These are phyloP conservation scores for Papilio polytes DNA, from an alignment of 1,140 invertebrate genomes.

Conservation along the genomic window DNA sequence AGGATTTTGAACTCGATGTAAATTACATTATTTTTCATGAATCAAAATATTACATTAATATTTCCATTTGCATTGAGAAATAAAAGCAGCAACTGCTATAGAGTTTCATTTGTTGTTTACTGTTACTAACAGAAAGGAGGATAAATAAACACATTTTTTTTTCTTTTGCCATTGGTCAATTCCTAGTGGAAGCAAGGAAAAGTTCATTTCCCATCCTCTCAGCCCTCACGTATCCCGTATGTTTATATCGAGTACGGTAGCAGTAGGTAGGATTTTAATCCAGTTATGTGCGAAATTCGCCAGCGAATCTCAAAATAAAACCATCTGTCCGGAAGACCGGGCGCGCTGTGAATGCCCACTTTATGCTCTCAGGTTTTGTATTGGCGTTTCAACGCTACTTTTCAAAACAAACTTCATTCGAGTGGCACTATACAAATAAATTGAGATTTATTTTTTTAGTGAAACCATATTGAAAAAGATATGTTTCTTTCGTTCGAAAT, in stretches of 20 bases:
- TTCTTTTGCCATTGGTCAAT: too few relatives aligned
- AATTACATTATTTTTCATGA: background rate
- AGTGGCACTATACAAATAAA: background rate
- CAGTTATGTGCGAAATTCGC: slow-evolving; percentile 16
- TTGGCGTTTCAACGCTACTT: background rate
- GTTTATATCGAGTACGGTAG: background rate
- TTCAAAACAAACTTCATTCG: slow-evolving; percentile 13
- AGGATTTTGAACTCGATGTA: background rate
- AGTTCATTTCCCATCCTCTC: too few relatives aligned
- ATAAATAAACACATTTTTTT: too few relatives aligned
- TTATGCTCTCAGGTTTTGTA: background rate
- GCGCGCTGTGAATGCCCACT: slow-evolving; percentile 9
- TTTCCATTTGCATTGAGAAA: background rate
- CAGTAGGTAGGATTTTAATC: background rate
- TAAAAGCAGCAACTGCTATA: too few relatives aligned
- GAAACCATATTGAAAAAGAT: background rate
- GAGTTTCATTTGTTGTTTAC: too few relatives aligned
- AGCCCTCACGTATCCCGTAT: too few relatives aligned
- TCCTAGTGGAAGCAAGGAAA: too few relatives aligned
- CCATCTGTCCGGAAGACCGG: background rate
- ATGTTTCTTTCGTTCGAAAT: background rate
- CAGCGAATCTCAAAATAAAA: background rate
- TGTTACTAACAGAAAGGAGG: too few relatives aligned
- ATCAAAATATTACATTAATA: background rate
- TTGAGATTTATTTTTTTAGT: background rate